Base-by-base conservation (phyloP, 2,797 vertebrate species). In the Loris lydekkerianus region DNA sequence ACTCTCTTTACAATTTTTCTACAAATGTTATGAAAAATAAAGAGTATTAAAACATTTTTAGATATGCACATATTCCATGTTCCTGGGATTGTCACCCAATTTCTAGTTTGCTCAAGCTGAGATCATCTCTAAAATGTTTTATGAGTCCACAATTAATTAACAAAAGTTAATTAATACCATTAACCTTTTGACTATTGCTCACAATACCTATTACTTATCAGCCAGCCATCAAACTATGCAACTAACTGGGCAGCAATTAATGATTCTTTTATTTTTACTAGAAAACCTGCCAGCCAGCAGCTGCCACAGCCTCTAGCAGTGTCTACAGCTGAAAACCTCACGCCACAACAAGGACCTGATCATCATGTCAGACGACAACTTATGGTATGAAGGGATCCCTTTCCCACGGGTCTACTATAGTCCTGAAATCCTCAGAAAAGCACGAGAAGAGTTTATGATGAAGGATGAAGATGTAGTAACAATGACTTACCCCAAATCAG, bases 401-500 rank as follows among this genome's bases (percentile, higher is more conserved):
- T 94, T 95, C 5, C 80, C 37, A 10, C 9, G 46, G 46, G 9
- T 46, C 46, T 11, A 13, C 11, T 49, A 11, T 11, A 49, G 11
- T 3, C 46, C 17, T 20, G 75, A 94, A 60, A 2, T 1, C 3
- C 2, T 92, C 13, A 82, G 27, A 72, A 11, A 76, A 21, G 11
- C 40, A 8, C 5, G 2, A 2, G n/a, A 88, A 14, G 37, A 63
- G 10, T 86, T 90, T 14, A 17, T 86, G 70, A 10, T 90, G 0
- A 86, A 25, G 43, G 92, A 95, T 10, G 81, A 94, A 25, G 96
- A 90, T n/a, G 70, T 65, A 21, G 3, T 92, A 10, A 29, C 1
- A 10, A 1, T 94, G 37, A 27, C 86, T 31, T 83, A 60, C 46
- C 96, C 76, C 43, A 92, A 92, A 49, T 95, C 89, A 94, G 81